Percentiles rank a stretch among this genome's conserved stretches.
Conservation (phyloP, 2,797 vertebrate genomes). For the Semotilus atromaculatus region DNA sequence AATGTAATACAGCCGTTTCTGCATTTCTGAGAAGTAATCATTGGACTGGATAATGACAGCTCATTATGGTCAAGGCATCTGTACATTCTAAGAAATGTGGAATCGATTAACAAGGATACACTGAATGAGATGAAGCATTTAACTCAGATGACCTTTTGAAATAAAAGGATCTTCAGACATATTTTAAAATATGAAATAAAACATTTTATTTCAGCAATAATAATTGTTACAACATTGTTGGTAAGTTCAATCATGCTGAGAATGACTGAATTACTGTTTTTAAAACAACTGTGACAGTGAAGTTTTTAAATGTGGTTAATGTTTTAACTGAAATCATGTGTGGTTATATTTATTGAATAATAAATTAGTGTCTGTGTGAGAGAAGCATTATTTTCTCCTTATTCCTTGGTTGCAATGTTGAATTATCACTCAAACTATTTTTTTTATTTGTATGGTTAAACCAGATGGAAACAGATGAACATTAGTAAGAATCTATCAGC, state of each 20-base stretch:
- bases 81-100: background rate
- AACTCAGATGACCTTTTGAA: conserved; percentile 12
- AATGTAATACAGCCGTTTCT: background rate
- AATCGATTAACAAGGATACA: background rate
- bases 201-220: conserved; percentile 19
- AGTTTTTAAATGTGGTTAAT: background rate
- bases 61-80: background rate
- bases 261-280: background rate
- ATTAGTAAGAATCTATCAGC: background rate
- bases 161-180: background rate
- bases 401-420: background rate
- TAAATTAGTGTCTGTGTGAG: conserved; percentile 24
- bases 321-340: background rate
- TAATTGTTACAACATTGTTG: background rate
- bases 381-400: background rate
- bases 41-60: background rate
- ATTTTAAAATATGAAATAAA: conserved; percentile 25
- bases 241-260: background rate
- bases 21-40: background rate
- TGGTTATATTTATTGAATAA: conserved; percentile 26
- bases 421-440: background rate
- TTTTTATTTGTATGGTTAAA: background rate
- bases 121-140: background rate
- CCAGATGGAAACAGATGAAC: background rate
- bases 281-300: background rate